A percentile compares a stretch with the other conserved stretches of the same genome.
phyloP scores from a whole-genome alignment of 1,140 invertebrate species.

The Trachymyrmex cornetzi region DNA sequence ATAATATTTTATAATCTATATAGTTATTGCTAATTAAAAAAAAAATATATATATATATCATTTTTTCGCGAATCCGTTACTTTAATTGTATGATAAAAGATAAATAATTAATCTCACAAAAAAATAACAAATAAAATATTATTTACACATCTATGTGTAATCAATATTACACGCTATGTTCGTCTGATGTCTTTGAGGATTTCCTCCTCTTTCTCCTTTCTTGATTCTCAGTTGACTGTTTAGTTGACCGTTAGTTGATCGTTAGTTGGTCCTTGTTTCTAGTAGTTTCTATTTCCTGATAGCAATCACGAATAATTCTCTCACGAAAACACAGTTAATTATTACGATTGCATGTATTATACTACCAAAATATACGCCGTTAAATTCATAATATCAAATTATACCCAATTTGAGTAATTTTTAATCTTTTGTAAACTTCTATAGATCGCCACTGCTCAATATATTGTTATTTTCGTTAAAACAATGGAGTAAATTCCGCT shows the following conservation, averaged over 20 bases:
- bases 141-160: neutral
- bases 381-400: no score
- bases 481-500: no score
- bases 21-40: conserved; percentile 3
- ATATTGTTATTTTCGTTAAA: no score
- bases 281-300: neutral
- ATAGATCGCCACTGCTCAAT: no score
- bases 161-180: neutral
- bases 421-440: no score
- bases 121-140: neutral
- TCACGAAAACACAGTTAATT: neutral
- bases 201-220: no score
- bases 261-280: neutral
- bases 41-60: neutral
- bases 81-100: neutral
- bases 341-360: neutral
- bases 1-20: neutral
- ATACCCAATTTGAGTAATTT: no score
- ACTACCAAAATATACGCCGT: neutral
- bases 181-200: neutral
- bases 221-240: neutral
- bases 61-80: neutral
- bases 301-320: neutral
- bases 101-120: neutral
- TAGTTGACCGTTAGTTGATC: neutral